These are phyloP conservation scores for Anolis carolinensis DNA, from an alignment of 2,113 vertebrate species.

Conservation along the genomic window DNA sequence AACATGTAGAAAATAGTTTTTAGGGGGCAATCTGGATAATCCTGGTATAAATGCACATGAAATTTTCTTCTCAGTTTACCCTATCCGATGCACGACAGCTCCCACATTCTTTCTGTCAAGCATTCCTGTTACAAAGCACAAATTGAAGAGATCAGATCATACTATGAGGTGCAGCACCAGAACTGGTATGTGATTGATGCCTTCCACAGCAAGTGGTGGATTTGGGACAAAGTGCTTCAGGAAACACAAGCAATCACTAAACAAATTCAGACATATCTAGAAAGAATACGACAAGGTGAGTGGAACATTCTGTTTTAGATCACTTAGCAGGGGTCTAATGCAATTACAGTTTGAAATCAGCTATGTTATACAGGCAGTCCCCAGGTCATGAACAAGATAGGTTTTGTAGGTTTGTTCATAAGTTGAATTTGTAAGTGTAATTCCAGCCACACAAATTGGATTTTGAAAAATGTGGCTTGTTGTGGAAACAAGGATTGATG, in stretches of 20 bases:
- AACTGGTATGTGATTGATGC: constrained; percentile 88
- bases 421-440: no score
- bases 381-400: no score
- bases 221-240: constrained; percentile 80
- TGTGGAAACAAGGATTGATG: no score
- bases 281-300: constrained; percentile 84
- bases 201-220: constrained; percentile 88
- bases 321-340: background rate
- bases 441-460: no score
- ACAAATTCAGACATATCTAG: constrained; percentile 83
- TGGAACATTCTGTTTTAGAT: constrained; percentile 32
- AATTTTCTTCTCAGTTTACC: constrained; percentile 60
- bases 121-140: constrained; percentile 81
- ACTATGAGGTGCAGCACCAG: constrained; percentile 82
- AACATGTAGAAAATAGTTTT: constrained; percentile 6
- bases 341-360: background rate
- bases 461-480: no score
- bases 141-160: constrained; percentile 73
- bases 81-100: constrained; percentile 81
- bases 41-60: constrained; percentile 28
- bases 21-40: background rate
- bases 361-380: background rate
- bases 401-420: no score
- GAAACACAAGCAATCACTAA: constrained; percentile 78
- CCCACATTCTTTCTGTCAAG: constrained; percentile 81